Conservation (phyloP, 2,888 invertebrate genomes). For the Coelopa pilipes region DNA sequence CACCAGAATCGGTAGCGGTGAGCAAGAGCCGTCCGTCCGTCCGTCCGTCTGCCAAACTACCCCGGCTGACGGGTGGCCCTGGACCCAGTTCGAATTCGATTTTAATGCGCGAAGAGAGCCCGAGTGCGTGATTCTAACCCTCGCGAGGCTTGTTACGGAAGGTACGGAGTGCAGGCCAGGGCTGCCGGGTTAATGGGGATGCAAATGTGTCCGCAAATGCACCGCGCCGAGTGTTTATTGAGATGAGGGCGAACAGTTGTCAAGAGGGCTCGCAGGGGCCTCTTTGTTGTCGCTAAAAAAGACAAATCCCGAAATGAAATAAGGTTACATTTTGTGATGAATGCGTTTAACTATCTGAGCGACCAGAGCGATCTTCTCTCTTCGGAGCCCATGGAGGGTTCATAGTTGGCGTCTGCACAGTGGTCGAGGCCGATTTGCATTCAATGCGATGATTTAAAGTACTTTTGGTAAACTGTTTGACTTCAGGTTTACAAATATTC, state of each 20-base stretch:
- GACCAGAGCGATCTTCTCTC: too few species aligned
- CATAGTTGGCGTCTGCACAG: too few species aligned
- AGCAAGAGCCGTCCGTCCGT: slow-evolving; percentile 29
- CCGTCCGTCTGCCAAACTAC: slow-evolving; percentile 38
- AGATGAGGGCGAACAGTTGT: slow-evolving; percentile 37
- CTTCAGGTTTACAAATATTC: too few species aligned
- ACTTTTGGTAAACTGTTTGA: too few species aligned
- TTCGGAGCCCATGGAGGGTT: too few species aligned
- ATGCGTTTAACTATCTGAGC: too few species aligned
- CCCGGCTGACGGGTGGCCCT: slow-evolving; percentile 37
- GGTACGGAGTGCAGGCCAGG: slow-evolving; percentile 5
- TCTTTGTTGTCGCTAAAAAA: neutral
- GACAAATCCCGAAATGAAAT: neutral
- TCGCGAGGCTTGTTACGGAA: slow-evolving; percentile 33
- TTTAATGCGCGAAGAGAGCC: slow-evolving; percentile 62
- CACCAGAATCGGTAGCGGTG: slow-evolving; percentile 48
- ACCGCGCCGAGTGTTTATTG: slow-evolving; percentile 15
- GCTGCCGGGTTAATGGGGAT: slow-evolving; percentile 3
- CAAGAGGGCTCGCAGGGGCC: neutral
- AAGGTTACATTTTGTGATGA: neutral
- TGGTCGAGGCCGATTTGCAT: too few species aligned
- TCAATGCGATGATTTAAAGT: too few species aligned
- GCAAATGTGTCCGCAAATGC: slow-evolving; percentile 21
- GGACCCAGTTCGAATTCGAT: slow-evolving; percentile 64
- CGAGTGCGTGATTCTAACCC: slow-evolving; percentile 49